These are phyloP conservation scores for Istiophorus platypterus DNA, from an alignment of 2,113 vertebrate species.

Conservation along the genomic window DNA sequence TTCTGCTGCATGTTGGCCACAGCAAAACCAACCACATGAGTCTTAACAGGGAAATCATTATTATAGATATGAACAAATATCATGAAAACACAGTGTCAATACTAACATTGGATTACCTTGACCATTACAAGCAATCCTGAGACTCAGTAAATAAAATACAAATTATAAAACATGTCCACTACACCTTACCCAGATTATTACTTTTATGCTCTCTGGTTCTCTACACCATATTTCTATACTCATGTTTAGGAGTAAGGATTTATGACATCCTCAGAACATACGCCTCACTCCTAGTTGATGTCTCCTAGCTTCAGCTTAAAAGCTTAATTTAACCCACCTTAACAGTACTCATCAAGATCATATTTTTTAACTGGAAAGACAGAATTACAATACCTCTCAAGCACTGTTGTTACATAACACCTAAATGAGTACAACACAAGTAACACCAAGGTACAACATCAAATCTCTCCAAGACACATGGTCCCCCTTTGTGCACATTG, in stretches of 20 bases:
- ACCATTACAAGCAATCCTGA: too few relatives aligned
- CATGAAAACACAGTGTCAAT: not conserved
- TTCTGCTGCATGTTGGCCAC: not conserved
- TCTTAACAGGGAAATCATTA: not conserved
- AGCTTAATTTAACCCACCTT: not conserved
- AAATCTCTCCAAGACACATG: not conserved
- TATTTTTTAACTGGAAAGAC: not conserved
- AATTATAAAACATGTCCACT: not conserved
- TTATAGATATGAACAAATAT: not conserved
- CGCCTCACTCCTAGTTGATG: not conserved
- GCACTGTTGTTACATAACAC: not conserved
- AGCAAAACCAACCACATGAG: not conserved
- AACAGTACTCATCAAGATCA: not conserved
- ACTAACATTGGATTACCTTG: too few relatives aligned
- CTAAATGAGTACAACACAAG: not conserved
- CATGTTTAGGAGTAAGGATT: not conserved
- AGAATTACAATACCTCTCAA: not conserved
- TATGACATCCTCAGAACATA: not conserved
- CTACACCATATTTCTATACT: not conserved
- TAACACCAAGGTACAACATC: not conserved
- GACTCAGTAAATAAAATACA: too few relatives aligned
- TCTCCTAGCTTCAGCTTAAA: not conserved
- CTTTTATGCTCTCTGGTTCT: not conserved
- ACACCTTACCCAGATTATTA: not conserved
- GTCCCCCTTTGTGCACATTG: not conserved